Conservation (phyloP, 2,888 invertebrate species). For the Crepidodera aurea region DNA sequence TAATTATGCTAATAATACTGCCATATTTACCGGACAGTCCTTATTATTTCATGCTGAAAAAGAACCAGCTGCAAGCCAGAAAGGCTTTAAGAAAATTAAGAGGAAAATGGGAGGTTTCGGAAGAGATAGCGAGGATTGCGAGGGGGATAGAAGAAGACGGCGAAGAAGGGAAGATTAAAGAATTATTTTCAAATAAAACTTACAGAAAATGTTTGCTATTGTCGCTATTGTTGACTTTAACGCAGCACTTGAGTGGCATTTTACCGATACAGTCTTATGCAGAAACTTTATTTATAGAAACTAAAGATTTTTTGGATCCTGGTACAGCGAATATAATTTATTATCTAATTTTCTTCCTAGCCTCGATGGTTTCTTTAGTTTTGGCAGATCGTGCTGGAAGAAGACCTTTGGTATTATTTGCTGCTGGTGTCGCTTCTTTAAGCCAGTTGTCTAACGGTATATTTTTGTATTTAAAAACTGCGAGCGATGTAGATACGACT, state of each 20-base stretch:
- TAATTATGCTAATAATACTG: slow-evolving; percentile 61
- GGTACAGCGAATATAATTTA: slow-evolving; percentile 52
- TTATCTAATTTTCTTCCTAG: slow-evolving; percentile 65
- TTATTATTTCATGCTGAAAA: slow-evolving; percentile 61
- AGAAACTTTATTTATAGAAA: slow-evolving; percentile 62
- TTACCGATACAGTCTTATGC: slow-evolving; percentile 70
- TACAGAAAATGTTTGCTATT: slow-evolving; percentile 72
- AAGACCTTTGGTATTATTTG: slow-evolving; percentile 56
- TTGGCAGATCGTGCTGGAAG: slow-evolving; percentile 68
- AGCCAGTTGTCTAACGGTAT: slow-evolving; percentile 17
- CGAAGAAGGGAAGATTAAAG: slow-evolving; percentile 65
- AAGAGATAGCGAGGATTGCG: slow-evolving; percentile 51
- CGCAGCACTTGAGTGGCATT: slow-evolving; percentile 68
- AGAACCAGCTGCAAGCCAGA: slow-evolving; percentile 61
- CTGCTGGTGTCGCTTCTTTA: slow-evolving; percentile 10
- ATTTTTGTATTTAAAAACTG: slow-evolving; percentile 18
- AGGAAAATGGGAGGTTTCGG: slow-evolving; percentile 62
- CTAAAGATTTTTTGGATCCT: slow-evolving; percentile 59
- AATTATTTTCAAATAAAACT: slow-evolving; percentile 65
- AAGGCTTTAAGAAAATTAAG: slow-evolving; percentile 63
- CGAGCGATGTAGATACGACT: slow-evolving; percentile 1
- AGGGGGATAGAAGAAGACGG: slow-evolving; percentile 55
- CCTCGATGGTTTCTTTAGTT: slow-evolving; percentile 66
- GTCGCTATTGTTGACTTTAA: slow-evolving; percentile 65
- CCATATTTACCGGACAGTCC: slow-evolving; percentile 69